These are phyloP conservation scores for Anadara kagoshimensis DNA, from an alignment of 1,140 invertebrate species.

Conservation along the genomic window DNA sequence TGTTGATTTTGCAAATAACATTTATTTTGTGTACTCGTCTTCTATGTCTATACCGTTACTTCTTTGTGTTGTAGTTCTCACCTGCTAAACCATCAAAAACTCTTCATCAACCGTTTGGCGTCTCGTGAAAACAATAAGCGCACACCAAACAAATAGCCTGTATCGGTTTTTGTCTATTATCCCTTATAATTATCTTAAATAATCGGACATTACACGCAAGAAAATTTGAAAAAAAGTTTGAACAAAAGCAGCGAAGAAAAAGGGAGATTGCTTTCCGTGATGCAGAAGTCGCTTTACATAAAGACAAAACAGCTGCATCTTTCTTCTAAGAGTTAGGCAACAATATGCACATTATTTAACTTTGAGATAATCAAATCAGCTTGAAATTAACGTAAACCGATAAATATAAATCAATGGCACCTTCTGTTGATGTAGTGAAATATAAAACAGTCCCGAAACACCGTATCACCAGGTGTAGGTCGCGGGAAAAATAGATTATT, in stretches of 20 bases:
- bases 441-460: background rate
- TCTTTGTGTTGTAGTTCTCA: conserved; percentile 47
- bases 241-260: conserved; percentile 42
- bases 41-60: conserved; percentile 21
- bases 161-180: conserved; percentile 53
- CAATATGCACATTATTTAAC: conserved; percentile 45
- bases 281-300: conserved; percentile 27
- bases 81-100: conserved; percentile 40
- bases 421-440: conserved; percentile 26
- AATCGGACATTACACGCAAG: conserved; percentile 58
- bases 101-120: conserved; percentile 35
- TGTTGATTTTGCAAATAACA: conserved; percentile 53
- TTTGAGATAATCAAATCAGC: conserved; percentile 45
- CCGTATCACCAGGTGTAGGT: conserved; percentile 33
- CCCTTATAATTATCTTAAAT: conserved; percentile 56
- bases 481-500: conserved; percentile 21
- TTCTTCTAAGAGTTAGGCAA: conserved; percentile 42
- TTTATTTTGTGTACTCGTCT: conserved; percentile 54
- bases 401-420: conserved; percentile 53
- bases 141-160: conserved; percentile 41
- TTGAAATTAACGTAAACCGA: conserved; percentile 49
- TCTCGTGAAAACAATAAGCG: conserved; percentile 42
- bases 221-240: conserved; percentile 42
- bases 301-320: conserved; percentile 44
- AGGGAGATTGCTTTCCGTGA: conserved; percentile 31